Conservation (phyloP, 2,888 invertebrate species). For the Amphimallon solstitiale region DNA sequence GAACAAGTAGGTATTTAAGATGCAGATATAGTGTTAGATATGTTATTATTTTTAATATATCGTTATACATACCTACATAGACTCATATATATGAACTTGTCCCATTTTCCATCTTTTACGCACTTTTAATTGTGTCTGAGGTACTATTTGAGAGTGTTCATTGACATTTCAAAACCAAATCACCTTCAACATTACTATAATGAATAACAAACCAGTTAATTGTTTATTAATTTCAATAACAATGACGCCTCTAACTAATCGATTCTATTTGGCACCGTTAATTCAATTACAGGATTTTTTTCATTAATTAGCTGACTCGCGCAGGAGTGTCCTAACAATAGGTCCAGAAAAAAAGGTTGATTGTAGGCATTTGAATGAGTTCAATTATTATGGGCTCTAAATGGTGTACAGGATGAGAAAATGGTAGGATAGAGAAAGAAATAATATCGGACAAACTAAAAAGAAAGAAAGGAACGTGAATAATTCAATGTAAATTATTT, state of each 20-base stretch:
- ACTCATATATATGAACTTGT: conserved; percentile 12
- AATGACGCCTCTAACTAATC: conserved; percentile 30
- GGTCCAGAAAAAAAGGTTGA: conserved; percentile 24
- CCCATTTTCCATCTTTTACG: conserved; percentile 6
- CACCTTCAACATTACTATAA: conserved; percentile 10
- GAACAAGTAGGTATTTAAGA: too few species aligned
- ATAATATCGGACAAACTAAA: not conserved
- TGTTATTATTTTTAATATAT: too few species aligned
- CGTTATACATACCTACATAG: not conserved
- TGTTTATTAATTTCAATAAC: conserved; percentile 30
- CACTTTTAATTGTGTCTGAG: conserved; percentile 10
- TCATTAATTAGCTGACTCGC: conserved; percentile 23
- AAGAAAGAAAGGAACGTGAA: conserved; percentile 44
- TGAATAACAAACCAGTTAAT: conserved; percentile 27
- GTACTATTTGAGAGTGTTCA: conserved; percentile 9
- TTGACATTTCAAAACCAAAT: conserved; percentile 27
- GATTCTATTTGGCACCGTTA: conserved; percentile 31
- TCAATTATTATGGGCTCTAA: conserved; percentile 38
- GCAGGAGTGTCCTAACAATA: conserved; percentile 36
- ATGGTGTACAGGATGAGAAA: conserved; percentile 6
- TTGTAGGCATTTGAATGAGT: conserved; percentile 29
- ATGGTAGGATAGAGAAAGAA: not conserved
- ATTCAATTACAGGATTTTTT: conserved; percentile 26
- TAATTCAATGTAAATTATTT: conserved; percentile 62
- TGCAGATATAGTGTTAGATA: too few species aligned